Percentiles rank a stretch among this genome's conserved stretches.
These are phyloP conservation scores for Thumatha senex DNA, from an alignment of 2,888 invertebrate species.

Conservation along the genomic window DNA sequence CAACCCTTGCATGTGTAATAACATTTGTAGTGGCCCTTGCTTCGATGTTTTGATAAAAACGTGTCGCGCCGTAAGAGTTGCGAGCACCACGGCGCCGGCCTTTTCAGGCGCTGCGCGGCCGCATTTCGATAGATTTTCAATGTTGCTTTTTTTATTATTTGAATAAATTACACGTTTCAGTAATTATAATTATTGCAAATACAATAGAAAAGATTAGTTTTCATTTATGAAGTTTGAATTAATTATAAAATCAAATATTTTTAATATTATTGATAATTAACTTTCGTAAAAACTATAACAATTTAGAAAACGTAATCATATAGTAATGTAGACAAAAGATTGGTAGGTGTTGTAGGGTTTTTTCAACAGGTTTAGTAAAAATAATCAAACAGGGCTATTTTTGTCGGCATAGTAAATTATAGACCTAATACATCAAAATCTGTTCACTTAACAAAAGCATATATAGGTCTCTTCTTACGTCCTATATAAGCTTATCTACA, in stretches of 20 bases:
- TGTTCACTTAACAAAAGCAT: no score
- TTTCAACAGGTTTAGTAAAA: no score
- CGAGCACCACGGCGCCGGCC: conserved; percentile 47
- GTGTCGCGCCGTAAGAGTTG: conserved; percentile 44
- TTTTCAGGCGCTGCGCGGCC: conserved; percentile 61
- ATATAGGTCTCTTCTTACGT: no score
- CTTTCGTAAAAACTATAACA: no score
- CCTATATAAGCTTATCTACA: no score
- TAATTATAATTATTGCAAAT: not conserved
- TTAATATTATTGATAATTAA: not conserved
- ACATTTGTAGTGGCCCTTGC: conserved; percentile 21
- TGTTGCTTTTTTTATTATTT: not conserved
- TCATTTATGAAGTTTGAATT: no score
- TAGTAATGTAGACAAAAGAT: no score
- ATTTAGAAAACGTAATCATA: no score
- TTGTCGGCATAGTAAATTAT: no score
- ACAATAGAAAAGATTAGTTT: not conserved
- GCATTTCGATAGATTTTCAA: conserved; percentile 14
- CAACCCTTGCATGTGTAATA: conserved; percentile 22
- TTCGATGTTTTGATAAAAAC: conserved; percentile 23
- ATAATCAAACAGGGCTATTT: no score
- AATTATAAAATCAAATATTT: not conserved
- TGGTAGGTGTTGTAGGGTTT: no score
- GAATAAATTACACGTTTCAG: not conserved
- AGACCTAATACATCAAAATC: no score